Percentiles rank a stretch among this genome's conserved stretches.
Evolutionary conservation across 2,113 vertebrate genomes (phyloP).

Genomic region (Noturus placidus): DNA sequence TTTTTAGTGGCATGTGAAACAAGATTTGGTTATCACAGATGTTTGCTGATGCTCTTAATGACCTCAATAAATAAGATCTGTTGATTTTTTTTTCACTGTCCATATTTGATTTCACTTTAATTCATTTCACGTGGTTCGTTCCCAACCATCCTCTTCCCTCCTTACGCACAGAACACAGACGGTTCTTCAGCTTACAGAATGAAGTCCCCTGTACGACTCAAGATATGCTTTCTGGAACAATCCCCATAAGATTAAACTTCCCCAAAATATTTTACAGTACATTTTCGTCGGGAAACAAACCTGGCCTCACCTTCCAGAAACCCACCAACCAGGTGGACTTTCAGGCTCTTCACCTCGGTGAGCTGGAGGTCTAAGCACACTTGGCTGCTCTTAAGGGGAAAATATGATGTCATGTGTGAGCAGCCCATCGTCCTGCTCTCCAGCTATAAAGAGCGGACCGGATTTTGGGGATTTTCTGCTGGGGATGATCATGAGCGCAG

Average conservation of each 20-base stretch:
- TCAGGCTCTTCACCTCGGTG: background rate
- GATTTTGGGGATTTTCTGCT: background rate
- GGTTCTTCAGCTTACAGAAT: background rate
- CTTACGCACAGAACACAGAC: no score
- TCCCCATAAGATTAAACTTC: background rate
- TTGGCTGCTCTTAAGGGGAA: slow-evolving; percentile 3
- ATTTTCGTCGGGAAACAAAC: background rate
- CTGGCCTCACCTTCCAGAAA: background rate
- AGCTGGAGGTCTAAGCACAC: background rate
- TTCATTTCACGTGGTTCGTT: background rate
- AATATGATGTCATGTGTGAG: slow-evolving; percentile 12
- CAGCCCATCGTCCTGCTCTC: background rate
- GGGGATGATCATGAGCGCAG: background rate
- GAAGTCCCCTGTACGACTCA: background rate
- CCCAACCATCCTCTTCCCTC: no score
- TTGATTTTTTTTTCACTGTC: background rate
- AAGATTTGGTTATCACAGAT: background rate
- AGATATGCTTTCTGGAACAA: background rate
- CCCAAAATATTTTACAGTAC: background rate
- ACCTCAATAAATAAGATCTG: background rate
- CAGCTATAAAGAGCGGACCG: background rate
- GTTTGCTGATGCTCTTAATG: background rate
- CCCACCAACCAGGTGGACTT: background rate
- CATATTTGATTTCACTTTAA: background rate
- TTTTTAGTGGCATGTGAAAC: no score